A percentile compares a stretch with the other conserved stretches of the same genome.
These are phyloP conservation scores for Euplexia lucipara DNA, from an alignment of 2,888 invertebrate species.

Conservation along the genomic window DNA sequence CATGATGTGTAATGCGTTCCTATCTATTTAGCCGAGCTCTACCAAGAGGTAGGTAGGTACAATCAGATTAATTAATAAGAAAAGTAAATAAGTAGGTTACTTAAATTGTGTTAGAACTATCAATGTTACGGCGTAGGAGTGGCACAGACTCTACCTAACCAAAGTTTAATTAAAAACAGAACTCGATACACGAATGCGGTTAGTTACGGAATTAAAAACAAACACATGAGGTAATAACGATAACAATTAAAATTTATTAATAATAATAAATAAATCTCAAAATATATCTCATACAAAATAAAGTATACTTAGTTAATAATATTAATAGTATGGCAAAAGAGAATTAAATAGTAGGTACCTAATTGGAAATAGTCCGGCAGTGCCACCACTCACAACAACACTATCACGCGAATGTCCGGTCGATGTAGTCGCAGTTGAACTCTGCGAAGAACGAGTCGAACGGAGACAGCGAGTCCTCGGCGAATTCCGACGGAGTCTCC, in stretches of 20 bases:
- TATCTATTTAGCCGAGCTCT: conserved; percentile 14
- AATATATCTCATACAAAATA: conserved; percentile 79
- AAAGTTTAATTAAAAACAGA: conserved; percentile 41
- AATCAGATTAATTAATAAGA: not conserved
- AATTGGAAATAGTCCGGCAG: conserved; percentile 73
- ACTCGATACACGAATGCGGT: conserved; percentile 17
- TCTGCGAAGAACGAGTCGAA: conserved; percentile 91
- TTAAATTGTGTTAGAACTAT: too few relatives aligned
- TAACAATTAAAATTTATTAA: conserved; percentile 88
- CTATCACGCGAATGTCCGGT: conserved; percentile 88
- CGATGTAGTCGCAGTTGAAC: conserved; percentile 88
- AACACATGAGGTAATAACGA: conserved; percentile 77
- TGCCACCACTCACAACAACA: conserved; percentile 76
- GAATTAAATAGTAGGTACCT: conserved; percentile 79
- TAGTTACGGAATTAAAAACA: conserved; percentile 60
- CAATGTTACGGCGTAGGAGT: not conserved
- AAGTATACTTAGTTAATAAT: conserved; percentile 76
- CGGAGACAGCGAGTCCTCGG: conserved; percentile 90
- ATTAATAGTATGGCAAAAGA: conserved; percentile 87
- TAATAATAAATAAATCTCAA: conserved; percentile 83
- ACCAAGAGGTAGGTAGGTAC: too few relatives aligned
- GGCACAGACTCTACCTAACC: not conserved
- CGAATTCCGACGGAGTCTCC: conserved; percentile 88
- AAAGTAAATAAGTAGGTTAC: too few relatives aligned
- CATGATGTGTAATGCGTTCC: not conserved